These are phyloP conservation scores for Anastrepha obliqua DNA, from an alignment of 1,140 invertebrate genomes.

Conservation along the genomic window DNA sequence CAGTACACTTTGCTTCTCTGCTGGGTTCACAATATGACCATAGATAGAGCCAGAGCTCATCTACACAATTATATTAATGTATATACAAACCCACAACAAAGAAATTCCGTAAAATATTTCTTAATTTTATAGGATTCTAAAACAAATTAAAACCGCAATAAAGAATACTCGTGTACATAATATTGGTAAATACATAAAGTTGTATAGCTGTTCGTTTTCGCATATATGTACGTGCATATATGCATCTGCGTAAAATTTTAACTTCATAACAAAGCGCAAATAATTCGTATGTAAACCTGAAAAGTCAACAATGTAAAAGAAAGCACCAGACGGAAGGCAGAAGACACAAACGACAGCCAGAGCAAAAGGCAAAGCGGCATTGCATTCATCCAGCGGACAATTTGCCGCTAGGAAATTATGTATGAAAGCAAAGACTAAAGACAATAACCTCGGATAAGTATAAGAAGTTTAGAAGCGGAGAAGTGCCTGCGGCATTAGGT, in stretches of 20 bases:
- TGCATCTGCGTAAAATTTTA: too few species aligned
- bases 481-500: not conserved
- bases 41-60: too few species aligned
- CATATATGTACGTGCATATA: too few species aligned
- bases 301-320: slow-evolving; percentile 34
- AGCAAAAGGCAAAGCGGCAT: not conserved
- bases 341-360: not conserved
- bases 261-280: slow-evolving; percentile 3
- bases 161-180: too few species aligned
- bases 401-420: slow-evolving; percentile 6
- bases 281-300: slow-evolving; percentile 28
- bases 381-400: too few species aligned
- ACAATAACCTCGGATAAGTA: not conserved
- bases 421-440: not conserved
- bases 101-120: not conserved
- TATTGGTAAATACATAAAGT: too few species aligned
- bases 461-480: not conserved
- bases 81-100: too few species aligned
- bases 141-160: slow-evolving; percentile 7
- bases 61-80: too few species aligned
- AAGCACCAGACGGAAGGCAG: not conserved
- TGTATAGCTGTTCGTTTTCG: too few species aligned
- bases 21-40: too few species aligned
- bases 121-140: not conserved
- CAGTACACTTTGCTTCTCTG: too few species aligned